Evolutionary conservation across 2,113 vertebrate genomes (phyloP).

Genomic region (Chlamydotis undulata): DNA sequence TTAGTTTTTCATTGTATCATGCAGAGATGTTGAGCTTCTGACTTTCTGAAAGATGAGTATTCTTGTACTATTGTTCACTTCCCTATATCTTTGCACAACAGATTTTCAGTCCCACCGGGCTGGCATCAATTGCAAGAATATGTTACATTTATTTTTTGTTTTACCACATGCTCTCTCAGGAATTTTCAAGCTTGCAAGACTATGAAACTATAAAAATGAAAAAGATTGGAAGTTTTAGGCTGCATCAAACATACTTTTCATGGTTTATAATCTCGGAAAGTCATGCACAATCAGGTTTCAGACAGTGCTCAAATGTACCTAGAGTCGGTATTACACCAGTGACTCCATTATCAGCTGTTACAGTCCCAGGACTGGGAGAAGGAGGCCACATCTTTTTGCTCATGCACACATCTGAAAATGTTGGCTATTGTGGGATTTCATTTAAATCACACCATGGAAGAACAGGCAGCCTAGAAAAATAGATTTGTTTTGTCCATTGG

Average conservation of each 20-base stretch:
- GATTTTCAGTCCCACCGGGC: constrained; percentile 31
- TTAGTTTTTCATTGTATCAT: background rate
- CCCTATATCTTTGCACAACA: background rate
- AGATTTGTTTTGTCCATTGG: constrained; percentile 5
- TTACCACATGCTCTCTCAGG: constrained; percentile 10
- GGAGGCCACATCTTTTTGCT: constrained; percentile 3
- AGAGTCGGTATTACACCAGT: background rate
- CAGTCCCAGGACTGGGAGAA: constrained; percentile 7
- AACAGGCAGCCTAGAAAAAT: background rate
- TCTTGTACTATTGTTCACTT: background rate
- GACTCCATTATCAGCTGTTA: constrained; percentile 24
- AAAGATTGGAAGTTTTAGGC: constrained; percentile 32
- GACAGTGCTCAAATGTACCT: constrained; percentile 41
- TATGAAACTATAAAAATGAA: constrained; percentile 38
- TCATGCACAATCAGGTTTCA: constrained; percentile 59
- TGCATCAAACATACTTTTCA: constrained; percentile 43
- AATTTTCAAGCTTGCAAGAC: constrained; percentile 49
- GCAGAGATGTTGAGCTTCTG: background rate
- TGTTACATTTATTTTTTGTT: constrained; percentile 16
- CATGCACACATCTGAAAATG: constrained; percentile 20
- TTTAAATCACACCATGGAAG: constrained; percentile 29
- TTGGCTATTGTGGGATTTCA: constrained; percentile 11
- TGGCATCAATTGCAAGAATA: constrained; percentile 39
- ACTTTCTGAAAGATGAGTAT: background rate
- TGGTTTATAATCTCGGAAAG: constrained; percentile 32